Base-by-base conservation (phyloP, 2,113 vertebrate species). In the Alaudala cheleensis region DNA sequence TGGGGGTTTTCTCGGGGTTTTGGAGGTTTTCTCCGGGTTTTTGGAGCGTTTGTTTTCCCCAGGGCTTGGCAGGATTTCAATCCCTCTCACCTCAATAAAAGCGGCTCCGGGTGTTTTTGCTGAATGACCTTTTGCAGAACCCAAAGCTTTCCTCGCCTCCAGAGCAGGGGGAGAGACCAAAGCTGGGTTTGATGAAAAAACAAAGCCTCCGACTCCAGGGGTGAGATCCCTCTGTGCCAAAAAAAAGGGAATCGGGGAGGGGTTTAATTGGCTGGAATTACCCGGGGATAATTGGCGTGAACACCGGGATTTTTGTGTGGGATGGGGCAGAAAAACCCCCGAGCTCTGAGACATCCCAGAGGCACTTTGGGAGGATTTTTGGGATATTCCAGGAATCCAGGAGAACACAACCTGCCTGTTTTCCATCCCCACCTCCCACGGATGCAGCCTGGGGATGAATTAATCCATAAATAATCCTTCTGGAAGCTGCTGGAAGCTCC, bases 101-200 rank as follows among this genome's bases (percentile, higher is more conserved):
- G 5, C n/a, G n/a, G n/a, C 14, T 1, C 77, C 7, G 24, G 72
- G 34, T 10, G 11, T 76, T 86, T 67, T 29, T 73, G 80, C 74
- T 28, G 84, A 87, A 42, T 96, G 96, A 96, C 96, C 96, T 96
- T 96, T 96, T 95, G 85, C 90, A 70, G 89, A 96, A 56, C 57
- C 70, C 87, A 11, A 12, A 50, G 73, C 50, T 79, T 49, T 25
- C 10, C 73, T 31, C 7, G 25, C 28, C 0, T 56, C 54, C 2
- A 0, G 24, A 37, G 37, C 37, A 49, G 29, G 53, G 39, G 39
- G 56, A 61, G 70, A 53, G 44, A 14, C 25, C 44, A 89, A 94
- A 96, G 84, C 93, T 87, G 92, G 47, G 61, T 81, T 85, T 87
- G 96, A 96, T 96, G 85, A 86, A 80, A n/a, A 95, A 93, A 61